Evolutionary conservation across 1,140 invertebrate genomes (phyloP).

Genomic region (Chelonus insularis): DNA sequence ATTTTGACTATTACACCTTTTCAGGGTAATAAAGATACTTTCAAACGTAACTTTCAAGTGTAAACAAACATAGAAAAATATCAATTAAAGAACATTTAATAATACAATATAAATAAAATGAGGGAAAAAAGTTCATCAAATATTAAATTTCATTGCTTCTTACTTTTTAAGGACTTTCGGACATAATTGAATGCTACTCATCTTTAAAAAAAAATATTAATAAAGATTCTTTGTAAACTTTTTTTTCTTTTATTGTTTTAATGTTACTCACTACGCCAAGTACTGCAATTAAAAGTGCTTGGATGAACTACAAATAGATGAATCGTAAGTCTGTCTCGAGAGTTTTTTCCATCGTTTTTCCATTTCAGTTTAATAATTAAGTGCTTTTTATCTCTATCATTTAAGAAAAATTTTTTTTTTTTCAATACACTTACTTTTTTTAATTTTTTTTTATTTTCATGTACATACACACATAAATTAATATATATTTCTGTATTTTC

Average conservation of each 20-base stretch:
- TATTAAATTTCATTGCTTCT: not conserved
- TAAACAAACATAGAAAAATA: no score
- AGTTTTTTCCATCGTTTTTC: not conserved
- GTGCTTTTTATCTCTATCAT: not conserved
- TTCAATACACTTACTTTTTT: not conserved
- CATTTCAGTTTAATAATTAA: slow-evolving; percentile 3
- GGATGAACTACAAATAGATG: slow-evolving; percentile 1
- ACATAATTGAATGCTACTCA: slow-evolving; percentile 16
- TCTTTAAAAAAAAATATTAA: slow-evolving; percentile 15
- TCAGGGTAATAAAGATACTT: not conserved
- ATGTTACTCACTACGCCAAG: no score
- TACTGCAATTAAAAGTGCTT: slow-evolving; percentile 3
- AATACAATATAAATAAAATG: no score
- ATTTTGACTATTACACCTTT: not conserved
- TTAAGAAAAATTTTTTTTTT: not conserved
- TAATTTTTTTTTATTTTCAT: no score
- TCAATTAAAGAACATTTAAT: no score
- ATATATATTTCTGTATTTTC: not conserved
- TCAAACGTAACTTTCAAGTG: no score
- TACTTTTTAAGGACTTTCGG: not conserved
- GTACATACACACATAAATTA: no score
- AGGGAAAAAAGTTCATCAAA: not conserved
- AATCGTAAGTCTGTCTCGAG: slow-evolving; percentile 4
- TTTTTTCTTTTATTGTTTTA: not conserved
- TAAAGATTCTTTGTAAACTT: slow-evolving; percentile 4